These are phyloP conservation scores for Nomada fucata DNA, from an alignment of 2,888 invertebrate species.

Conservation along the genomic window DNA sequence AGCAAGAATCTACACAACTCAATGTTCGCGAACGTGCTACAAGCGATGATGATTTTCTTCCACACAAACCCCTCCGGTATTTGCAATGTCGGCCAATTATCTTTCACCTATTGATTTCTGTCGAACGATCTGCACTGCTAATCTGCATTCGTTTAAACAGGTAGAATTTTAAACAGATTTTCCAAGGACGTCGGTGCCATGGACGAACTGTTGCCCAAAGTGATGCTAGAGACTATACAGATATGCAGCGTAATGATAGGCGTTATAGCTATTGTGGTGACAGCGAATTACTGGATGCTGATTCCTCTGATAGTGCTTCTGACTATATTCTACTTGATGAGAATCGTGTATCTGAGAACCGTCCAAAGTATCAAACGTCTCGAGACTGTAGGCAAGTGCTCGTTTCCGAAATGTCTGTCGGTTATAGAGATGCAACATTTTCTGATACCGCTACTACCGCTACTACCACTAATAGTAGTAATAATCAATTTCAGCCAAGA, in stretches of 20 bases:
- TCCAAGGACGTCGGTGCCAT: slow-evolving; percentile 90
- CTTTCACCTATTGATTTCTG: not conserved
- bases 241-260: slow-evolving; percentile 84
- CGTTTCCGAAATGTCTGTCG: not conserved
- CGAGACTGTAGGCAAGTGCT: slow-evolving; percentile 84
- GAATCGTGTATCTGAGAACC: slow-evolving; percentile 88
- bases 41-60: slow-evolving; percentile 93
- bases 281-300: slow-evolving; percentile 89
- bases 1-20: slow-evolving; percentile 91
- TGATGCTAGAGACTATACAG: slow-evolving; percentile 86
- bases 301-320: slow-evolving; percentile 87
- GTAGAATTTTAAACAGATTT: slow-evolving; percentile 90
- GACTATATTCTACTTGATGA: slow-evolving; percentile 87
- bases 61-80: slow-evolving; percentile 92
- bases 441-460: not conserved
- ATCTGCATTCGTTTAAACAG: slow-evolving; percentile 67
- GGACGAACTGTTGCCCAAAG: slow-evolving; percentile 86
- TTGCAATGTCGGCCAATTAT: slow-evolving; percentile 40
- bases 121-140: not conserved
- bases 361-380: slow-evolving; percentile 90
- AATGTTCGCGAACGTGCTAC: slow-evolving; percentile 93
- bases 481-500: slow-evolving; percentile 85
- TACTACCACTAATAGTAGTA: no score
- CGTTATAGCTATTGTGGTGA: slow-evolving; percentile 84
- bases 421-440: not conserved